phyloP scores from a whole-genome alignment of 2,888 invertebrate species.

The Clusia tigrina region DNA sequence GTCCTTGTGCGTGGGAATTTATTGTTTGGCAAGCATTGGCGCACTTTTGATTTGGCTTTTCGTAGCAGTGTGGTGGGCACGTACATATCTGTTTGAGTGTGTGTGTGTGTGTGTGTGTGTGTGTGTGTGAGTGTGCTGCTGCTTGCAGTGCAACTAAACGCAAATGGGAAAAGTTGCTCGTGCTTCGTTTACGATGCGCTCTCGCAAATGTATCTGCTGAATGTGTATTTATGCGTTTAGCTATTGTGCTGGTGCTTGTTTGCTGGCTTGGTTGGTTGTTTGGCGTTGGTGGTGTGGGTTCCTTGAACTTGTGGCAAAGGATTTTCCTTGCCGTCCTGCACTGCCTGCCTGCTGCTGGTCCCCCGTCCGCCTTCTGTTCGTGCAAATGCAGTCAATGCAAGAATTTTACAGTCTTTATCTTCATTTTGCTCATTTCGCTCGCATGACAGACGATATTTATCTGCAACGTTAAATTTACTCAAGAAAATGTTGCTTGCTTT shows the following conservation, averaged over 20 bases:
- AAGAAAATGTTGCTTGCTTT: conserved; percentile 29
- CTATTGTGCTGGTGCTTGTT: background rate
- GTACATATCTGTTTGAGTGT: too few species aligned
- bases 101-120: too few species aligned
- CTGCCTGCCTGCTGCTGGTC: background rate
- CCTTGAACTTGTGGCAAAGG: background rate
- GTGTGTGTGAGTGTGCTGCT: too few species aligned
- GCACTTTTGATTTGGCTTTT: background rate
- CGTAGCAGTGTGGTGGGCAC: conserved; percentile 22
- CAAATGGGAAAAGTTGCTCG: conserved; percentile 19
- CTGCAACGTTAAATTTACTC: conserved; percentile 55
- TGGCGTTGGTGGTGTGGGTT: conserved; percentile 12
- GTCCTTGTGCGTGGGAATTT: background rate
- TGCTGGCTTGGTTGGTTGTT: conserved; percentile 16
- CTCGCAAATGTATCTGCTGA: background rate
- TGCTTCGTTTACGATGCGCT: conserved; percentile 2
- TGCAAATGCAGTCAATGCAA: conserved; percentile 17
- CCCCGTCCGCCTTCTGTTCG: background rate
- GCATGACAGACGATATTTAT: conserved; percentile 57
- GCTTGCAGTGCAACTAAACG: conserved; percentile 21
- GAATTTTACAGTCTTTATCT: conserved; percentile 37
- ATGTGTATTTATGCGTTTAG: too few species aligned
- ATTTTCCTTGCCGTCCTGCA: background rate
- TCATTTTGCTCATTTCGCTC: conserved; percentile 40
- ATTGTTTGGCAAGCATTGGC: conserved; percentile 4